phyloP scores from a whole-genome alignment of 2,888 invertebrate genomes.

The Apotomis turbidana region DNA sequence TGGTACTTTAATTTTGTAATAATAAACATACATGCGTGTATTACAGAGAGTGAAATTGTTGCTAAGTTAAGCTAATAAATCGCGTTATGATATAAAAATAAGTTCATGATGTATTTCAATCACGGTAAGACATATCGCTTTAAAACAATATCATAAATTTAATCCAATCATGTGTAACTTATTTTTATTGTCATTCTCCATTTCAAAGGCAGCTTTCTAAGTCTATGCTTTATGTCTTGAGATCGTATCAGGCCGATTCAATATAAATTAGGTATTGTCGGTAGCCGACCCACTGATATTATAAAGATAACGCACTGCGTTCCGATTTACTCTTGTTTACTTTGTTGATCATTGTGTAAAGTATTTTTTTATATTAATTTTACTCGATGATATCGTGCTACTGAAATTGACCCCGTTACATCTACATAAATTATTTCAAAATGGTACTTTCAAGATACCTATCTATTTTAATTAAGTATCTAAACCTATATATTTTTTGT shows the following conservation, averaged over 20 bases:
- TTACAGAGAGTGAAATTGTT: too few relatives aligned
- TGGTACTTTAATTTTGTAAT: too few relatives aligned
- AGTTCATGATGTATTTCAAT: too few relatives aligned
- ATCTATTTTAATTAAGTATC: too few relatives aligned
- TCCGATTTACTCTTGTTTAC: constrained; percentile 24
- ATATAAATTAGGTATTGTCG: constrained; percentile 26
- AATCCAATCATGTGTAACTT: neutral
- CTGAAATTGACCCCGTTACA: neutral
- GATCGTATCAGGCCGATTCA: constrained; percentile 10
- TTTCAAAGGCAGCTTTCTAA: neutral
- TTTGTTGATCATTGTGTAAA: constrained; percentile 7
- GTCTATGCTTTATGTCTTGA: constrained; percentile 9
- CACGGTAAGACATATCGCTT: neutral
- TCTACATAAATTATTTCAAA: neutral
- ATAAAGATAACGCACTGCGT: constrained; percentile 2
- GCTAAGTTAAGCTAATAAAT: too few relatives aligned
- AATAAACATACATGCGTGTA: too few relatives aligned
- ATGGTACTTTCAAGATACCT: too few relatives aligned
- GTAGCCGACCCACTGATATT: constrained; percentile 15
- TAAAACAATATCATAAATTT: neutral
- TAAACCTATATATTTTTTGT: too few relatives aligned
- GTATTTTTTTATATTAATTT: neutral
- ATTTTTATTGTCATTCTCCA: neutral
- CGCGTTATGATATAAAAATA: too few relatives aligned
- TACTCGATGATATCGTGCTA: neutral